Percentiles rank a stretch among this genome's conserved stretches.
phyloP scores from a whole-genome alignment of 2,797 vertebrate species.

The Gambusia yucatana region DNA sequence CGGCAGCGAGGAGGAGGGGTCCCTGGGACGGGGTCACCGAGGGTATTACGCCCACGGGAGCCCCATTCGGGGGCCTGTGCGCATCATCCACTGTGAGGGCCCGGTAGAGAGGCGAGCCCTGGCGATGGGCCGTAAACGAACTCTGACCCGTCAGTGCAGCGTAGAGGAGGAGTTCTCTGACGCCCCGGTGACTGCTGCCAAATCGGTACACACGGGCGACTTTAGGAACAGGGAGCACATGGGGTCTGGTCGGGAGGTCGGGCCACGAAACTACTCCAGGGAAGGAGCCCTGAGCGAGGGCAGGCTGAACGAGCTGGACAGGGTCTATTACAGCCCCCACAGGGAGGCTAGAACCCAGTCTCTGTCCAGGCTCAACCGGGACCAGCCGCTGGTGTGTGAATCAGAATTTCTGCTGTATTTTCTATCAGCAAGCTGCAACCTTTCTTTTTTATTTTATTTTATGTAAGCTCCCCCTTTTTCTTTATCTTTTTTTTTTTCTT shows the following conservation, averaged over 20 bases:
- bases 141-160: constrained; percentile 91
- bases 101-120: constrained; percentile 82
- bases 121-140: constrained; percentile 87
- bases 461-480: constrained; percentile 54
- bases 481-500: constrained; percentile 62
- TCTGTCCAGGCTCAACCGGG: constrained; percentile 85
- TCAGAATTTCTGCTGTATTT: constrained; percentile 87
- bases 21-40: constrained; percentile 73
- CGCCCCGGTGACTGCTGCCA: constrained; percentile 53
- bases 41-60: constrained; percentile 74
- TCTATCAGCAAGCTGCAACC: constrained; percentile 87
- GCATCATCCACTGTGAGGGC: constrained; percentile 82
- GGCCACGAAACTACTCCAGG: constrained; percentile 72
- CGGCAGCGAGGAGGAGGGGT: constrained; percentile 93
- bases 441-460: constrained; percentile 75
- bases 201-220: constrained; percentile 74
- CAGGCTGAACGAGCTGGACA: constrained; percentile 85
- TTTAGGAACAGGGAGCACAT: constrained; percentile 76
- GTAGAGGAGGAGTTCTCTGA: constrained; percentile 91
- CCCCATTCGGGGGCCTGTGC: constrained; percentile 71
- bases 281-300: constrained; percentile 80
- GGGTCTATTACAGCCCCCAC: constrained; percentile 80
- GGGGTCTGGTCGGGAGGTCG: constrained; percentile 70
- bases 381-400: constrained; percentile 91
- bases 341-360: constrained; percentile 85